Base-by-base conservation (phyloP, 2,797 vertebrate species). In the Scleropages formosus region DNA sequence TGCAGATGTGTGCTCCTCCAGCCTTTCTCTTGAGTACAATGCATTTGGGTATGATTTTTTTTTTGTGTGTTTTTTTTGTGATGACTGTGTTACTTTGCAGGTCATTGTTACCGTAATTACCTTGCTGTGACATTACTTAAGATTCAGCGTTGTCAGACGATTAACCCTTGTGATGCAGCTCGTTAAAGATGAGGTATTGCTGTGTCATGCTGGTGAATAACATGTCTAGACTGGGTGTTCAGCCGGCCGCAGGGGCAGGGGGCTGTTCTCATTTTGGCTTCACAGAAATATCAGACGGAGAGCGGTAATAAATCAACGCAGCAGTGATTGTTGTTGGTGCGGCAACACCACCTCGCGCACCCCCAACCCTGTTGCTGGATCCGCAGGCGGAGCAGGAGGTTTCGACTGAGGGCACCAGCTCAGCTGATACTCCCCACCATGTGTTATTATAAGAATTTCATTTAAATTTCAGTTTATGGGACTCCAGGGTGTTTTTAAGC, bases 281-380 rank as follows among this genome's bases (percentile, higher is more conserved):
- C 53, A 61, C 65, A 27, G 61, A 60, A 69, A 69, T 61, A 59
- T 31, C 44, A 67, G 18, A 75, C 24, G 62, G 71, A 77, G 82
- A 73, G 59, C 78, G 79, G 44, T 73, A 61, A 88, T 89, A 88
- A 86, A 90, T 92, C 86, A 90, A 85, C 87, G 83, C 80, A 44
- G 11, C 8, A 44, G 13, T 10, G 46, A 44, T 13, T 20, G 79
- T 59, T 56, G 18, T 53, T 56, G 3, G 68, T 56, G 74, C 61
- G 64, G 49, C 60, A 80, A 75, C 76, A 77, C 10, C 65, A 79
- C 44, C 76, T 82, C 77, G 81, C 60, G 51, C 75, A 66, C 56
- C 68, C 60, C 77, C 80, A 75, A 71, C 63, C 8, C 44, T 27
- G 39, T 59, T 80, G 78, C 13, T 72, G 56, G 77, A 73, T 61